These are phyloP conservation scores for Cyaniris semiargus DNA, from an alignment of 2,888 invertebrate species.

Conservation along the genomic window DNA sequence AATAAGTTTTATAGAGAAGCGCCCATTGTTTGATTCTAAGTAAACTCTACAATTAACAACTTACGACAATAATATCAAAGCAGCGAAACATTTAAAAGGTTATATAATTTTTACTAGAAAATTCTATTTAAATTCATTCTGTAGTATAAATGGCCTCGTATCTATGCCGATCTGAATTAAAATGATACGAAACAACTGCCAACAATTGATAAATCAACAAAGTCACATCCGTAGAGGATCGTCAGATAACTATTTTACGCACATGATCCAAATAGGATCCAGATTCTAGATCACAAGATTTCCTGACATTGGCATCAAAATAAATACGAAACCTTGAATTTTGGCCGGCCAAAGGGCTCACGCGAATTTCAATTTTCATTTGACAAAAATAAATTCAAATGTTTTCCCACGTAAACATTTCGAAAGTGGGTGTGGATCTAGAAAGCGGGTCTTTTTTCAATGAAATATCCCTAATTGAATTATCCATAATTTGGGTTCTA, in stretches of 20 bases:
- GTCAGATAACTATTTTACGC: constrained; percentile 19
- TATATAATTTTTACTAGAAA: constrained; percentile 28
- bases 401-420: not conserved
- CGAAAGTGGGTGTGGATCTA: not conserved
- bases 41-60: not conserved
- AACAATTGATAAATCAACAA: constrained; percentile 50
- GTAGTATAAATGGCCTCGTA: constrained; percentile 19
- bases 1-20: not conserved
- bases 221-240: constrained; percentile 21
- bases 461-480: not conserved
- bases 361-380: not conserved
- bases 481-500: no score
- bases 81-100: not conserved
- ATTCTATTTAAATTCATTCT: constrained; percentile 24
- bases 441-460: not conserved
- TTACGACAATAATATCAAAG: not conserved
- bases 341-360: not conserved
- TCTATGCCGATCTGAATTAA: constrained; percentile 51
- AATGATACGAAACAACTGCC: constrained; percentile 64
- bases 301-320: not conserved
- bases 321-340: not conserved
- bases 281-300: not conserved
- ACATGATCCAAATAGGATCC: not conserved
- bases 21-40: not conserved
- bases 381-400: constrained; percentile 6